A percentile compares a stretch with the other conserved stretches of the same genome.
Conservation (phyloP, 2,888 invertebrate species). For the Embidobia sp. region DNA sequence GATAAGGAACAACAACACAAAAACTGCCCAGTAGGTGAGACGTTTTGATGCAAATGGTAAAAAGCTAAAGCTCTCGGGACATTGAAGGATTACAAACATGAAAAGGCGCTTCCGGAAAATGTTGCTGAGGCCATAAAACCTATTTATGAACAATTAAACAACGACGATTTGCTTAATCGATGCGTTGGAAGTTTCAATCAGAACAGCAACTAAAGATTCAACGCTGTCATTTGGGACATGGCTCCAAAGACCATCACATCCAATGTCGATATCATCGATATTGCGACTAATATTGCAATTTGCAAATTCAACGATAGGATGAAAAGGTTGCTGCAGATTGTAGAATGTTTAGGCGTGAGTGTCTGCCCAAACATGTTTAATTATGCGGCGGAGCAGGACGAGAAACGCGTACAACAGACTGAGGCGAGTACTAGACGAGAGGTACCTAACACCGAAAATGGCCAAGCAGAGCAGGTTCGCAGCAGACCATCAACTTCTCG, state of each 20-base stretch:
- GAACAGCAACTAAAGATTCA: conserved; percentile 5
- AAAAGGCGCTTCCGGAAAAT: not conserved
- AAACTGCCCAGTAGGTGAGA: not conserved
- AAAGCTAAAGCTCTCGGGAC: not conserved
- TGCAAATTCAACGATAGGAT: too few relatives aligned
- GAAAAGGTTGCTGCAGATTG: too few relatives aligned
- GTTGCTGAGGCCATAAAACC: not conserved
- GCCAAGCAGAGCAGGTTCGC: too few relatives aligned
- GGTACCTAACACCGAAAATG: too few relatives aligned
- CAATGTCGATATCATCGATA: too few relatives aligned
- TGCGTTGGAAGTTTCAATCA: conserved; percentile 10
- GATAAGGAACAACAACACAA: not conserved
- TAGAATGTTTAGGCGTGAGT: too few relatives aligned
- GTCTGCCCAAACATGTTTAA: too few relatives aligned
- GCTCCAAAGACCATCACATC: conserved; percentile 16
- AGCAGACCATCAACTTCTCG: too few relatives aligned
- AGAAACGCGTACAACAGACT: too few relatives aligned
- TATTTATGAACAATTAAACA: conserved; percentile 17
- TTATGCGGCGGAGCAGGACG: too few relatives aligned
- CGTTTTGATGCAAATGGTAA: not conserved
- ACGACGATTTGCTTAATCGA: conserved; percentile 19
- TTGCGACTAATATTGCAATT: too few relatives aligned
- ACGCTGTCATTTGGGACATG: conserved; percentile 23
- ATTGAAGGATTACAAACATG: not conserved
- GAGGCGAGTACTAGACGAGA: too few relatives aligned